phyloP scores from a whole-genome alignment of 2,113 vertebrate genomes.

The Falco punctatus region DNA sequence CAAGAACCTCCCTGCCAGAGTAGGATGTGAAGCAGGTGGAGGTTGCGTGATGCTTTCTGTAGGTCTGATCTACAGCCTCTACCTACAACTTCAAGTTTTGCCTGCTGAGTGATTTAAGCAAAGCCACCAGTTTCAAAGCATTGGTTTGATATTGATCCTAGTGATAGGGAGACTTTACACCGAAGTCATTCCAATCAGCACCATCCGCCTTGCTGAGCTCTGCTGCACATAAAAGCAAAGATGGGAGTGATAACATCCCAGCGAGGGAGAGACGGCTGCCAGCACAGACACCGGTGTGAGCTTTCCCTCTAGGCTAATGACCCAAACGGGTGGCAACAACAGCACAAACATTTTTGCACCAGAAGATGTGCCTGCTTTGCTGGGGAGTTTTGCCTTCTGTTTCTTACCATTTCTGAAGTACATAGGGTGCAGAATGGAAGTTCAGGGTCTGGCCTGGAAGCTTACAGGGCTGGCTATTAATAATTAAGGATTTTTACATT shows the following conservation, averaged over 20 bases:
- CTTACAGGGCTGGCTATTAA: background rate
- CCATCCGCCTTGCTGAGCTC: background rate
- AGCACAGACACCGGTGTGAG: background rate
- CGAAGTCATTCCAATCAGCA: background rate
- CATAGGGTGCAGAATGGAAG: background rate
- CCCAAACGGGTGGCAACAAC: background rate
- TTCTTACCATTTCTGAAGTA: background rate
- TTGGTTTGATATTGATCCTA: fast-evolving
- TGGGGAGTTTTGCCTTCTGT: background rate
- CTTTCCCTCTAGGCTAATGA: background rate
- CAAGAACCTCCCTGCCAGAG: background rate
- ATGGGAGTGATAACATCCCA: background rate
- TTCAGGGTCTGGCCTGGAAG: background rate
- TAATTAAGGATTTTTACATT: background rate
- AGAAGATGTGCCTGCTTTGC: background rate
- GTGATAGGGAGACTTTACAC: background rate
- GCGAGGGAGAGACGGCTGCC: background rate
- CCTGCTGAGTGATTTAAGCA: background rate
- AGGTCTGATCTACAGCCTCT: background rate
- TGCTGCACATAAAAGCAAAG: background rate
- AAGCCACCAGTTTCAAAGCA: background rate
- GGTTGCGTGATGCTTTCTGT: background rate
- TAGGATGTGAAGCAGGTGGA: background rate
- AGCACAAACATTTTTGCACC: background rate
- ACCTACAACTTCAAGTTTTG: background rate